Base-by-base conservation (phyloP, 1,140 invertebrate species). In the Caerostris darwini region DNA sequence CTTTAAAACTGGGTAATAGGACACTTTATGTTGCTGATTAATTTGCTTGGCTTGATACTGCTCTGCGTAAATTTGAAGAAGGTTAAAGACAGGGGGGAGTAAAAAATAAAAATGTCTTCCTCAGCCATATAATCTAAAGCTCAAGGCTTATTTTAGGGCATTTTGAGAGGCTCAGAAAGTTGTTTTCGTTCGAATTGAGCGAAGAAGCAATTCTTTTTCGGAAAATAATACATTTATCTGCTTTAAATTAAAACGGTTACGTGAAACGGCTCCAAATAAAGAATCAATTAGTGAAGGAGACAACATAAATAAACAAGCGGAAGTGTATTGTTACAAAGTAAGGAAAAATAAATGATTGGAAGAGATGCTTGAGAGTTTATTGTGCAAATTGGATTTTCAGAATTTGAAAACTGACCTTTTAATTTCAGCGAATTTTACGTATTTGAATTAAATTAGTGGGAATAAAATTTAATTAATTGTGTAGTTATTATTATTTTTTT, bases 1-100 rank as follows among this genome's bases (percentile, higher is more conserved):
- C 92, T 77, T 67, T 93, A 93, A 93, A 87, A 59, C 82, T 77
- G 56, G n/a, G 92, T 93, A 93, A 93, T 93, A 93, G 92, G 83
- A 93, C 83, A 93, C 92, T 93, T 93, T 93, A 93, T 93, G 83
- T 77, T 53, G 92, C 92, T 93, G 92, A 93, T 93, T 93, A 93
- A 93, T 93, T 87, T 77, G 92, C 92, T 85, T 67, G 77, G 14
- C 90, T 85, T 85, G 90, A 57, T 57, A 56, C 34, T 34, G 8
- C 54, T 8, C 17, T 82, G 59, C 77, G 64, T 82, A 91, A 91
- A 91, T 82, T 91, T 61, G 54, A 54, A 59, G 56, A 88, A 64
- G 58, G 53, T 7, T 10, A 81, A 17, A n/a, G 12, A 34, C 34
- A 34, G 34, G 34, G 14, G 59, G 3, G 50, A 10, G 14, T 3